Conservation (phyloP, 2,113 vertebrate species). For the Lepus timidus region DNA sequence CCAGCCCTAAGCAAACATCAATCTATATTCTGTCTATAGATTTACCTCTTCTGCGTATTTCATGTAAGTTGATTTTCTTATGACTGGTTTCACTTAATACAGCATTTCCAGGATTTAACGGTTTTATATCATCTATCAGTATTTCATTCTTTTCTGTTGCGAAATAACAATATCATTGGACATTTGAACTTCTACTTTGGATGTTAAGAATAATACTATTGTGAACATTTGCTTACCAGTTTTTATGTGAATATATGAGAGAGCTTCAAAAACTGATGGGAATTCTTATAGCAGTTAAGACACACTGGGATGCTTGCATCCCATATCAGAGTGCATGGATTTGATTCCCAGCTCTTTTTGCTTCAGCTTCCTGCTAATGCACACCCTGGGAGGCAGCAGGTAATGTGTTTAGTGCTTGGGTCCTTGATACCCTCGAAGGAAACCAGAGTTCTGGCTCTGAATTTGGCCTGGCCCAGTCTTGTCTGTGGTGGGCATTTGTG, state of each 20-base stretch:
- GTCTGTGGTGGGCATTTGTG: no score
- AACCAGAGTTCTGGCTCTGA: no score
- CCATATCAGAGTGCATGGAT: no score
- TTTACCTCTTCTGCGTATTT: neutral
- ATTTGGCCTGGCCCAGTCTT: no score
- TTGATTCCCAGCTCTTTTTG: no score
- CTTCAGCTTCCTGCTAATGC: no score
- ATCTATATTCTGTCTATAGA: neutral
- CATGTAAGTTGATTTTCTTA: neutral
- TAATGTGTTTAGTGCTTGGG: no score
- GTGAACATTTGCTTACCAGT: neutral
- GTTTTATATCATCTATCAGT: neutral
- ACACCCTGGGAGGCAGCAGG: no score
- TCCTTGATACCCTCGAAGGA: no score
- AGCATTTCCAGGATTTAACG: neutral
- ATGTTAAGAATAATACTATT: neutral
- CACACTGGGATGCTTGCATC: no score
- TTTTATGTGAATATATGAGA: neutral
- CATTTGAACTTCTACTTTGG: neutral
- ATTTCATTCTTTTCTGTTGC: conserved; percentile 22
- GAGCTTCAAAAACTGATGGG: no score
- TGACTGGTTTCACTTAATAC: neutral
- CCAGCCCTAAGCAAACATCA: neutral
- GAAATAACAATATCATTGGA: conserved; percentile 7
- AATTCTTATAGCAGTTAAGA: no score